Evolutionary conservation across 2,888 invertebrate species (phyloP), one percentile per base, ranked within the genome.

Genomic region (Ceramica pisi): DNA sequence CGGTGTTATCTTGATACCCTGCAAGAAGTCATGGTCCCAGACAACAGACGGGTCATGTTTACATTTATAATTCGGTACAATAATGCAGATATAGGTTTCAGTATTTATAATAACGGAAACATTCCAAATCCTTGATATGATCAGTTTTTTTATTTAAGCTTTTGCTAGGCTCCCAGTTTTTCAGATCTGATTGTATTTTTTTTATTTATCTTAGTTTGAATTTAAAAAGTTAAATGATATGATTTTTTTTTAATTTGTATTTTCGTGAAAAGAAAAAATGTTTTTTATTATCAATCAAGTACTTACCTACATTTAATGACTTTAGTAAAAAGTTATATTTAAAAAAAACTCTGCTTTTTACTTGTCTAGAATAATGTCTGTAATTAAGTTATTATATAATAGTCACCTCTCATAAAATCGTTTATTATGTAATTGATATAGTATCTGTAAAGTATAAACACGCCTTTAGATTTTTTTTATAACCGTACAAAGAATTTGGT

Each of bases 11-110:
- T 51, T 61, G 62, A 79, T 75, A 61, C 66, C 41, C 41, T 63
- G 75, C 44, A 41, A 65, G 55, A 69, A 66, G 70, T 83, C 83
- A 80, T 66, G 77, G 74, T 61, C 72, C 44, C 41, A 41, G 51
- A 61, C 73, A 53, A 56, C 66, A 50, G 35, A 16, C 19, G 69
- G 71, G 71, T 80, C 73, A 75, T 86, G 75, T 83, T 78, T 83
- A 83, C 77, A 65, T 67, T 38, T 76, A 65, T 48, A 63, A 61
- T 77, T 82, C n/a, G 68, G 70, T 67, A 61, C 31, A 48, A 12
- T 78, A 51, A 51, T 74, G 74, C 60, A 60, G 26, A 83, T 8
- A 46, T 19, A 7, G 41, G 12, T 41, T 16, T 44, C n/a, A 38
- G 4, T 63, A 59, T 41, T 19, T 38, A 9, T 44, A 59, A 21